Evolutionary conservation across 2,113 vertebrate genomes (phyloP).

Genomic region (Rafetus swinhoei): DNA sequence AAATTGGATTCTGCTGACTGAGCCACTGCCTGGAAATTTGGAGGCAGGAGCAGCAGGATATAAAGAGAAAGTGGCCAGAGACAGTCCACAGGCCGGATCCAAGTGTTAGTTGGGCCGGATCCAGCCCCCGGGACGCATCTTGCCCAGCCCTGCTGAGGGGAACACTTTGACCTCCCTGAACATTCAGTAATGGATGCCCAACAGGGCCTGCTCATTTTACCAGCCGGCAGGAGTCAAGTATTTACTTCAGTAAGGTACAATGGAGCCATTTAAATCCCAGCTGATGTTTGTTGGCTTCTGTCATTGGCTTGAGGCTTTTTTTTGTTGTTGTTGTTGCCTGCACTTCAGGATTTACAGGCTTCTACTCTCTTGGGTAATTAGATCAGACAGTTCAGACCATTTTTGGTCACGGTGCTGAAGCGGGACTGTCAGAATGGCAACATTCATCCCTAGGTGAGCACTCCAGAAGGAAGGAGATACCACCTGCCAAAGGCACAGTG

Average conservation of each 20-base stretch:
- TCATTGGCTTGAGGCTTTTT: not conserved
- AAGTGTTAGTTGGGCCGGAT: too few species aligned
- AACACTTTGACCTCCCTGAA: too few species aligned
- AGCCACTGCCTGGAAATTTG: too few species aligned
- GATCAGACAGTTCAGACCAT: not conserved
- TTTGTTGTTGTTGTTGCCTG: not conserved
- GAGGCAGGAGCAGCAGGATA: too few species aligned
- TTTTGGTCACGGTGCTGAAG: not conserved
- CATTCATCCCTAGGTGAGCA: not conserved
- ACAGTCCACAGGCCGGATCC: too few species aligned
- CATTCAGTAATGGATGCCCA: not conserved
- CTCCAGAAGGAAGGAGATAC: not conserved
- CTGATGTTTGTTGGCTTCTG: not conserved
- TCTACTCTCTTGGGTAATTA: not conserved
- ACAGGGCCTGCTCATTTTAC: not conserved
- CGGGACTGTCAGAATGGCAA: not conserved
- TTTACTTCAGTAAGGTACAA: not conserved
- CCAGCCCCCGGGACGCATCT: too few species aligned
- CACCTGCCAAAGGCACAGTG: not conserved
- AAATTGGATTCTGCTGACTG: too few species aligned
- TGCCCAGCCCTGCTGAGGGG: too few species aligned
- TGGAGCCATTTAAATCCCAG: not conserved
- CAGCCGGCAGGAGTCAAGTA: not conserved
- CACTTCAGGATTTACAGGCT: not conserved
- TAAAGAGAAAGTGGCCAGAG: too few species aligned